Conservation (phyloP, 2,113 vertebrate species). For the Mobula hypostoma region DNA sequence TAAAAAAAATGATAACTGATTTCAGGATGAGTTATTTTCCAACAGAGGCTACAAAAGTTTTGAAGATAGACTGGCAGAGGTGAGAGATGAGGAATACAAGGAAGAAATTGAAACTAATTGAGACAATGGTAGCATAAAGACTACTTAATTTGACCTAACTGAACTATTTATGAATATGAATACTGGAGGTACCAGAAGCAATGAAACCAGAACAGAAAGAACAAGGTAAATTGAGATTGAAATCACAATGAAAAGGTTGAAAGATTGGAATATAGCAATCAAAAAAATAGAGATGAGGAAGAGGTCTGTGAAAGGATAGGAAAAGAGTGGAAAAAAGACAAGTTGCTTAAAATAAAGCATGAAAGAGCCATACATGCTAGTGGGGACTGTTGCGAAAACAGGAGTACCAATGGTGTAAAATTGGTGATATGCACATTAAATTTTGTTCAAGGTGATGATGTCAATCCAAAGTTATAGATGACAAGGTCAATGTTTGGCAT, state of each 20-base stretch:
- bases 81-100: background rate
- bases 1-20: background rate
- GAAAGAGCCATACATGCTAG: background rate
- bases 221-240: background rate
- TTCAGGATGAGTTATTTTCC: background rate
- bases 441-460: background rate
- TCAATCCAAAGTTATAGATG: conserved; percentile 1
- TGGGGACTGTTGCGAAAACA: too few species aligned
- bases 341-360: background rate
- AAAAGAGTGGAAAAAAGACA: background rate
- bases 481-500: background rate
- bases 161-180: background rate
- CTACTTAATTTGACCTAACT: background rate
- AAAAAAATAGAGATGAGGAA: background rate
- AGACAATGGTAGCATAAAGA: background rate
- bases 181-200: background rate
- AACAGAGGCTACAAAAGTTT: background rate
- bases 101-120: background rate
- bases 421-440: background rate
- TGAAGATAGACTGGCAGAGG: background rate
- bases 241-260: background rate
- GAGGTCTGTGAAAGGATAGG: background rate
- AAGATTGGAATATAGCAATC: background rate
- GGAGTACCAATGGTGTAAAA: background rate
- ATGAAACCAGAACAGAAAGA: background rate